These are phyloP conservation scores for Spinus olivaceus DNA, from an alignment of 2,797 vertebrate genomes.

Conservation along the genomic window DNA sequence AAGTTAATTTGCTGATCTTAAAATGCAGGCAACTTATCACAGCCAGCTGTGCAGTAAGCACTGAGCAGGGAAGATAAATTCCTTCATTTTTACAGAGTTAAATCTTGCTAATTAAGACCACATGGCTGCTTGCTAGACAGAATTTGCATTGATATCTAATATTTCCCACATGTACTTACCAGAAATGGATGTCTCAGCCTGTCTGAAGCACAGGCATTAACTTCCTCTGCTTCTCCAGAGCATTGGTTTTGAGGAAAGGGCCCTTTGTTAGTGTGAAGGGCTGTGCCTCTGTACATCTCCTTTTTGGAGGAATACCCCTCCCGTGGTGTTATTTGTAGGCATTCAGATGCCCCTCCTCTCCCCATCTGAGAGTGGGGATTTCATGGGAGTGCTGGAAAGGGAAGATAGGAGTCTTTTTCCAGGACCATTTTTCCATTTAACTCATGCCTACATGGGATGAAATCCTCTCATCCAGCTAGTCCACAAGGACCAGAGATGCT, in stretches of 20 bases:
- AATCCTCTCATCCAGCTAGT: background rate
- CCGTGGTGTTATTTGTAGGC: background rate
- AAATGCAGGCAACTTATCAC: slow-evolving; percentile 42
- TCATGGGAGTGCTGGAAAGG: background rate
- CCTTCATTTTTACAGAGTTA: slow-evolving; percentile 10
- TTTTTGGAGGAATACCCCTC: background rate
- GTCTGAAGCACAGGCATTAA: background rate
- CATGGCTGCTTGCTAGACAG: background rate
- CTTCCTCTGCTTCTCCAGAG: background rate
- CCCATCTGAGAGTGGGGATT: background rate
- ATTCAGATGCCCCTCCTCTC: background rate
- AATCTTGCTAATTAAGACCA: slow-evolving; percentile 51
- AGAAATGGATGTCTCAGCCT: background rate
- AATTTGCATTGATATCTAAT: slow-evolving; percentile 14
- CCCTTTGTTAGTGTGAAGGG: background rate
- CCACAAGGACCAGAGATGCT: background rate
- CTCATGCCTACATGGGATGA: background rate
- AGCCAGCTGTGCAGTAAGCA: slow-evolving; percentile 5
- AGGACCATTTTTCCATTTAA: background rate
- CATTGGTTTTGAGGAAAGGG: background rate
- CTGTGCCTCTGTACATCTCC: background rate
- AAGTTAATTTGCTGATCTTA: slow-evolving; percentile 51
- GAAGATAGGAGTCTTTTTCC: background rate
- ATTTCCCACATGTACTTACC: background rate
- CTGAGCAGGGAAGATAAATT: slow-evolving; percentile 52